Percentiles rank a stretch among this genome's conserved stretches.
Conservation (phyloP, 1,140 invertebrate genomes). For the Rhynchophorus ferrugineus region DNA sequence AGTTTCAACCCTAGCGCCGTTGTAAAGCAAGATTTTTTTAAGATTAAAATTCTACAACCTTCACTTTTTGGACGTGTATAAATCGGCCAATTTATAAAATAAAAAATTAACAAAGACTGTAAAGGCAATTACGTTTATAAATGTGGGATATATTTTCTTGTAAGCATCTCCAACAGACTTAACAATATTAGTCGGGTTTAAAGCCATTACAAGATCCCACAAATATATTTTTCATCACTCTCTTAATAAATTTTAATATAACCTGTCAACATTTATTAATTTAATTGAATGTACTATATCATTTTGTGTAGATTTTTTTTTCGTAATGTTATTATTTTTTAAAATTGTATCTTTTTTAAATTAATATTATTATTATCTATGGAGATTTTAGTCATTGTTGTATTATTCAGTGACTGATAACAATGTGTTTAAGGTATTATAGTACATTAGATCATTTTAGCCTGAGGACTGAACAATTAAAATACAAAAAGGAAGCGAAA, state of each 20-base stretch:
- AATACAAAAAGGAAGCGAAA: too few species aligned
- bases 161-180: constrained; percentile 10
- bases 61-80: constrained; percentile 14
- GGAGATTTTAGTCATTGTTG: too few species aligned
- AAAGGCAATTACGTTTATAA: constrained; percentile 19
- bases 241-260: too few species aligned
- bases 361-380: too few species aligned
- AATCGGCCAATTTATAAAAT: constrained; percentile 18
- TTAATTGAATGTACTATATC: too few species aligned
- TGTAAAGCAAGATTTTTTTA: constrained; percentile 5
- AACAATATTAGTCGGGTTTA: constrained; percentile 13
- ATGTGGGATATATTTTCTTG: constrained; percentile 13
- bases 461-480: too few species aligned
- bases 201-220: constrained; percentile 1
- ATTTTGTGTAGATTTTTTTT: too few species aligned
- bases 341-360: not conserved
- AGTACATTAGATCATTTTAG: too few species aligned
- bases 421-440: too few species aligned
- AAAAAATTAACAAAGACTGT: constrained; percentile 20
- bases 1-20: too few species aligned
- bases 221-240: constrained; percentile 9
- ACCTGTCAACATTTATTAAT: too few species aligned
- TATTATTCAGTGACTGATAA: too few species aligned
- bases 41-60: constrained; percentile 14
- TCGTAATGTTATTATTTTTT: not conserved